These are phyloP conservation scores for Montifringilla adamsi DNA, from an alignment of 2,113 vertebrate genomes.

Conservation along the genomic window DNA sequence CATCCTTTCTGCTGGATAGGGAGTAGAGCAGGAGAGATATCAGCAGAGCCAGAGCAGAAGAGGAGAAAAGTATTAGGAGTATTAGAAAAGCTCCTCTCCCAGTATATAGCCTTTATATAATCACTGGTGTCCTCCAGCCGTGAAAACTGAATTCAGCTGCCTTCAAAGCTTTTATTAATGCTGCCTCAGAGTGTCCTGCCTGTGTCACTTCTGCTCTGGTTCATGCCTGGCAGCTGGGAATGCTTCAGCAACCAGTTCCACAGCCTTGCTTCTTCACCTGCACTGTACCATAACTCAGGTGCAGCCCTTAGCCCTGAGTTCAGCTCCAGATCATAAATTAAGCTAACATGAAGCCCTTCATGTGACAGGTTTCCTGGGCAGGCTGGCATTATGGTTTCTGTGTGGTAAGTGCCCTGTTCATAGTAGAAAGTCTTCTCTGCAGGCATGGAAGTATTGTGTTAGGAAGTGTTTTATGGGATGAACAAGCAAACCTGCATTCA, in stretches of 20 bases:
- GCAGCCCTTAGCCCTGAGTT: background rate
- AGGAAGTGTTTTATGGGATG: background rate
- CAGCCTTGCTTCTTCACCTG: background rate
- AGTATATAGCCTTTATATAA: background rate
- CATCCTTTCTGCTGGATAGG: background rate
- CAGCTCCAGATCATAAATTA: background rate
- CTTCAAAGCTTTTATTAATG: constrained; percentile 7
- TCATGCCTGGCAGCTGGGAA: background rate
- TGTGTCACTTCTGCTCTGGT: background rate
- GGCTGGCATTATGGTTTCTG: background rate
- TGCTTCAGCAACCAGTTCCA: background rate
- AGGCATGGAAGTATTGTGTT: background rate
- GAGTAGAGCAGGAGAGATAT: background rate
- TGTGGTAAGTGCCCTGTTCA: background rate
- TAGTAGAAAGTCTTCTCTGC: background rate
- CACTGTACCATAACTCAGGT: rapidly evolving
- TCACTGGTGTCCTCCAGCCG: background rate
- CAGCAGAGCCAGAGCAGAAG: background rate
- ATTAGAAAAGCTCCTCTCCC: background rate
- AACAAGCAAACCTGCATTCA: background rate
- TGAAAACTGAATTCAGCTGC: constrained; percentile 1
- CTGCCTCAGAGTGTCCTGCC: background rate
- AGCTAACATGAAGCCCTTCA: background rate
- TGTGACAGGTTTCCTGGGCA: background rate
- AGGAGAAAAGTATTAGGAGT: background rate